These are phyloP conservation scores for Gnathonemus echidnorhynchus DNA, from an alignment of 2,113 vertebrate genomes.

Conservation along the genomic window DNA sequence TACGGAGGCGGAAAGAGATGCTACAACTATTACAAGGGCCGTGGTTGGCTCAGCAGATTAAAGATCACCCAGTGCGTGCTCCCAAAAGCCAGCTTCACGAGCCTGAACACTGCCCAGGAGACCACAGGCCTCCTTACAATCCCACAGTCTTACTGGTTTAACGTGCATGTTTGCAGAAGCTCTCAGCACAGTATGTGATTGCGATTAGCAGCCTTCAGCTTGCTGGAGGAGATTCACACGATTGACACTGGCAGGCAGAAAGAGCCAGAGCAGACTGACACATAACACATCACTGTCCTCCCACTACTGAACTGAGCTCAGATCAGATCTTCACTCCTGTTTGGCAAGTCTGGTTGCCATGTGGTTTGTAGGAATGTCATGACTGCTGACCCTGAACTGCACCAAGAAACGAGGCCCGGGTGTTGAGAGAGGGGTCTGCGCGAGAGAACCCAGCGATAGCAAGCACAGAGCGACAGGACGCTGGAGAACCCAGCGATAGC, in stretches of 20 bases:
- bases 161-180: neutral
- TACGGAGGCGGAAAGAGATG: neutral
- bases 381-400: neutral
- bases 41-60: neutral
- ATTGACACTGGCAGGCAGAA: neutral
- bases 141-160: neutral
- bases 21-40: neutral
- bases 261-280: neutral
- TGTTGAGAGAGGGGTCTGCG: neutral
- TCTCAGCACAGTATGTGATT: neutral
- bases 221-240: neutral
- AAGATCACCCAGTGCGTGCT: neutral
- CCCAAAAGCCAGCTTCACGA: neutral
- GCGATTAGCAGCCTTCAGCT: slow-evolving; percentile 3
- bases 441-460: neutral
- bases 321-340: neutral
- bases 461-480: neutral
- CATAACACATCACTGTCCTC: neutral
- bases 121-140: neutral
- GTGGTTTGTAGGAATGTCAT: neutral
- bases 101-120: neutral
- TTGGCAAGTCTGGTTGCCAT: neutral
- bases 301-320: neutral
- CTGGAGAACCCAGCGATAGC: neutral
- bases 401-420: neutral